Evolutionary conservation across 2,888 invertebrate species (phyloP).

Genomic region (Synanthedon andrenaeformis): DNA sequence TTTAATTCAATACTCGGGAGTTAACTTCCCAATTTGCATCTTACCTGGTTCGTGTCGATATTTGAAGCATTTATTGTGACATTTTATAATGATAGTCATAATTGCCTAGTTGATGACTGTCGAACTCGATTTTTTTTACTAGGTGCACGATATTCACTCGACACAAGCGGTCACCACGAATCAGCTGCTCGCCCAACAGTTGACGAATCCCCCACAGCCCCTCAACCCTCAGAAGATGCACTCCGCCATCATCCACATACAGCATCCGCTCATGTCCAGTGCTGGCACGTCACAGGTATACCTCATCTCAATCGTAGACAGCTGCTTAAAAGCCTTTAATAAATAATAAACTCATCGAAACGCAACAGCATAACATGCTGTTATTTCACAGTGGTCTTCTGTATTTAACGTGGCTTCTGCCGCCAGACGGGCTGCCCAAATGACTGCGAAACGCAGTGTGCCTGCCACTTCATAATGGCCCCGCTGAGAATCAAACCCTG

Average conservation of each 20-base stretch:
- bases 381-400: no score
- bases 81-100: no score
- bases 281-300: slow-evolving; percentile 50
- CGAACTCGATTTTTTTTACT: not conserved
- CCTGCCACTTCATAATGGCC: no score
- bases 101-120: not conserved
- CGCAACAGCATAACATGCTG: no score
- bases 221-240: slow-evolving; percentile 65
- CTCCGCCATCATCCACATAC: slow-evolving; percentile 65
- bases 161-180: slow-evolving; percentile 52
- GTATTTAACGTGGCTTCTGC: no score
- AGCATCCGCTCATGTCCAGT: slow-evolving; percentile 59
- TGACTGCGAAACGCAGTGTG: no score
- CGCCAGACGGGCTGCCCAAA: no score
- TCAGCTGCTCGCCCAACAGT: slow-evolving; percentile 59
- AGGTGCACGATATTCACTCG: slow-evolving; percentile 28
- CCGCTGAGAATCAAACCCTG: no score
- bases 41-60: not conserved
- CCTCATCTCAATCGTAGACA: not conserved
- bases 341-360: not conserved
- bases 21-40: not conserved
- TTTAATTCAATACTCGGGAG: no score
- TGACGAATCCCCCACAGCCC: slow-evolving; percentile 65
- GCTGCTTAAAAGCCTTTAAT: not conserved
- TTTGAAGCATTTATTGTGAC: no score